Conservation (phyloP, 2,888 invertebrate species). For the Hyalella azteca region DNA sequence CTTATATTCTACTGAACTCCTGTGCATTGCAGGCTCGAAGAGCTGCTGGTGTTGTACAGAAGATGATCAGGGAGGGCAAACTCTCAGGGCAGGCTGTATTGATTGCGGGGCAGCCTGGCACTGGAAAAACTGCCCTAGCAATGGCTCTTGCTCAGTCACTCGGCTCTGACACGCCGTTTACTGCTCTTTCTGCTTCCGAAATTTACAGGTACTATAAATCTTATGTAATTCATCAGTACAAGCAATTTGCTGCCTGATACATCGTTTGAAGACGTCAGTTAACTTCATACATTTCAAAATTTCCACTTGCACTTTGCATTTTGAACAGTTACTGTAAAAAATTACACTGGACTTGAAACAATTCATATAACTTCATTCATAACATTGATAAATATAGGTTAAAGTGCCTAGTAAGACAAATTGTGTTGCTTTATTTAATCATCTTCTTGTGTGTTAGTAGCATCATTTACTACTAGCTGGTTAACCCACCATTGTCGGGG, state of each 20-base stretch:
- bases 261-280: neutral
- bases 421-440: too few species aligned
- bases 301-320: too few species aligned
- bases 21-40: conserved; percentile 85
- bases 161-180: conserved; percentile 95
- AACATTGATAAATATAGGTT: neutral
- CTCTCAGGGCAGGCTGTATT: conserved; percentile 95
- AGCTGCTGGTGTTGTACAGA: conserved; percentile 92
- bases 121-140: conserved; percentile 97
- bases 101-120: conserved; percentile 96
- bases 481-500: too few species aligned
- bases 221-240: too few species aligned
- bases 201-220: conserved; percentile 74
- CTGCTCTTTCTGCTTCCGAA: conserved; percentile 97
- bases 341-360: too few species aligned
- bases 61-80: conserved; percentile 98
- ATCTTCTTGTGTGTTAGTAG: too few species aligned
- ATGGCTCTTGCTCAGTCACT: conserved; percentile 94
- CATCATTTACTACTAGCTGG: too few species aligned
- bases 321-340: too few species aligned
- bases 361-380: neutral
- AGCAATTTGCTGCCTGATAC: neutral
- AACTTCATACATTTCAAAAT: too few species aligned
- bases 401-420: neutral
- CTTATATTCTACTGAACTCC: too few species aligned